Percentiles rank a stretch among this genome's conserved stretches.
These are phyloP conservation scores for Larimichthys crocea DNA, from an alignment of 2,113 vertebrate genomes.

Conservation along the genomic window DNA sequence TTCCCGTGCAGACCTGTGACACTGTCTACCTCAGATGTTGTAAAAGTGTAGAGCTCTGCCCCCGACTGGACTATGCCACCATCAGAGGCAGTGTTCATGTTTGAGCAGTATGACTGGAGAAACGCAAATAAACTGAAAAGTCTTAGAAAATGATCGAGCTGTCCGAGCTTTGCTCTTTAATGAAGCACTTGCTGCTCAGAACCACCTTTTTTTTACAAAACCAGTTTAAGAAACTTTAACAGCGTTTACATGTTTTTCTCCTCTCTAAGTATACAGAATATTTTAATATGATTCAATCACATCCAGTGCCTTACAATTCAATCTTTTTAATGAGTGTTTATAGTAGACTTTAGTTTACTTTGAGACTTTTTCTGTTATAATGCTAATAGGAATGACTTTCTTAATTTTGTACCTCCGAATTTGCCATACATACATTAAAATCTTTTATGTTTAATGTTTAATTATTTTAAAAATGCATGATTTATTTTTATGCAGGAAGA, in stretches of 20 bases:
- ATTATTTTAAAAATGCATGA: background rate
- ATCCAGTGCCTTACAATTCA: conserved; percentile 10
- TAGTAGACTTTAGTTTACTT: background rate
- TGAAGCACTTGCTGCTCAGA: conserved; percentile 27
- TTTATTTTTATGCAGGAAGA: conserved; percentile 12
- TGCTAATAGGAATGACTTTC: conserved; percentile 6
- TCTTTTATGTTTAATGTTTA: background rate
- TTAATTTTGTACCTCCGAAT: conserved; percentile 20
- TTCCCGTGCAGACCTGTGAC: conserved; percentile 42
- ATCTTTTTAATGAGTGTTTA: conserved; percentile 7
- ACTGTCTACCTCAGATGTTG: conserved; percentile 75
- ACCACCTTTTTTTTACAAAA: conserved; percentile 23
- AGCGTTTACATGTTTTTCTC: conserved; percentile 25
- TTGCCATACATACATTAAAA: conserved; percentile 16
- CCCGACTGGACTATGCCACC: background rate
- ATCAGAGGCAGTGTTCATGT: conserved; percentile 11
- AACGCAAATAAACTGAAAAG: conserved; percentile 1
- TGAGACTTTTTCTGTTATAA: background rate
- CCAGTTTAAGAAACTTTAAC: conserved; percentile 2
- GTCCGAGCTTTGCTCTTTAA: conserved; percentile 31
- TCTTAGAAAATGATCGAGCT: conserved; percentile 16
- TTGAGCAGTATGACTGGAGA: background rate
- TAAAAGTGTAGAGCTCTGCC: conserved; percentile 28
- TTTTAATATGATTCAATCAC: conserved; percentile 4
- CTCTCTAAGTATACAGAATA: background rate